Conservation (phyloP, 2,113 vertebrate species). For the Telmatochromis brichardi region DNA sequence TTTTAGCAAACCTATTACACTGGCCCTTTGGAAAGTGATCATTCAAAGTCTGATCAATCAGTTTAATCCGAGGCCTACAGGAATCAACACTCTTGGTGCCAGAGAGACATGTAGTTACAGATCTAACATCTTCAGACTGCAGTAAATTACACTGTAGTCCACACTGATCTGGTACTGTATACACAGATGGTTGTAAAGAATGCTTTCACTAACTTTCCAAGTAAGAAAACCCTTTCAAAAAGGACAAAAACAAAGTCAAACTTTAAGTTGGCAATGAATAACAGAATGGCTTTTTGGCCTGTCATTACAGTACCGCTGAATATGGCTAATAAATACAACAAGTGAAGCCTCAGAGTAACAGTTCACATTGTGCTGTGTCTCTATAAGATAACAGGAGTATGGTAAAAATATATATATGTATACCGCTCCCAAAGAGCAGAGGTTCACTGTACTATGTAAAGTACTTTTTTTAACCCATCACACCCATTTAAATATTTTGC, state of each 20-base stretch:
- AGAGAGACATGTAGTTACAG: neutral
- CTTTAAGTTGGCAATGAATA: neutral
- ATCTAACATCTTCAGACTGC: neutral
- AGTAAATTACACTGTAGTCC: neutral
- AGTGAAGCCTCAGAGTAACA: neutral
- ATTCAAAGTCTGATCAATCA: neutral
- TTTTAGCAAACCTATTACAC: neutral
- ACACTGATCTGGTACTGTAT: neutral
- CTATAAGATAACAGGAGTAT: neutral
- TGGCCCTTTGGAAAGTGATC: neutral
- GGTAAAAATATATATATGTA: neutral
- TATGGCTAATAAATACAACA: neutral
- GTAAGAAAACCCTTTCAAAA: neutral
- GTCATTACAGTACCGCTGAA: neutral
- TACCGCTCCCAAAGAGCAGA: neutral
- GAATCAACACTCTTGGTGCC: neutral
- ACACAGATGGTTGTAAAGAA: neutral
- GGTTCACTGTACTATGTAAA: neutral
- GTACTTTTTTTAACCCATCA: neutral
- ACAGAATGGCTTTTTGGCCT: neutral
- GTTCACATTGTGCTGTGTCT: neutral
- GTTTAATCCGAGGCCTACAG: neutral
- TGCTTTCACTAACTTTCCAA: neutral
- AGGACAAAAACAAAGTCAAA: neutral
- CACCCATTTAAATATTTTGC: neutral